Evolutionary conservation across 2,888 invertebrate genomes (phyloP), one percentile per base, ranked within the genome.

Genomic region (Plagiodera versicolora): DNA sequence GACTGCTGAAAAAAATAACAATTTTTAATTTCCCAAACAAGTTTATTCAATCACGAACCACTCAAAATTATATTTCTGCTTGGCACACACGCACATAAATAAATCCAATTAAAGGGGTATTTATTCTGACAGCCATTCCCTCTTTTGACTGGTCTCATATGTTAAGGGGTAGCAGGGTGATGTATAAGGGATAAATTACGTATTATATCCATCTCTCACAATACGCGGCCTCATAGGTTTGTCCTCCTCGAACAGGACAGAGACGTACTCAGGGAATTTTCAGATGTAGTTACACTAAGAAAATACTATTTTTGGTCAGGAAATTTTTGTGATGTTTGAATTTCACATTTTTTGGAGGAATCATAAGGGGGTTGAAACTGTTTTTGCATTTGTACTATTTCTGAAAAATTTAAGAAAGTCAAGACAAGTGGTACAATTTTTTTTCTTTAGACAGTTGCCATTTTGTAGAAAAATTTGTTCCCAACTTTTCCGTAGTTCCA

Each of bases 81-180:
- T 66, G 58, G 60, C 62, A 66, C 68, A 67, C 70, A 66, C 77
- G 73, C 76, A 24, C 24, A 39, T 77, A 78, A 77, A 78, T 77
- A 78, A 78, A 79, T 78, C 78, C 78, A 79, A 79, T 79, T 79
- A 79, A 77, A 76, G 74, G 71, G 74, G 77, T 77, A 79, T 79
- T 77, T 77, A 77, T 77, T 75, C 75, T 77, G 76, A 76, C 76
- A 77, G 73, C 75, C 72, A 68, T 73, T 73, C 73, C 76, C 72
- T 70, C 67, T 73, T 74, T 71, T 73, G 73, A 73, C 74, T 74
- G 75, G 74, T 74, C 74, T 74, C 75, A 75, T 75, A 75, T 75
- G 75, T 75, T 67, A 63, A 67, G 66, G 68, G 67, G 66, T 66
- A 59, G 62, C 58, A 50, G 50, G 53, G 61, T 62, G 56, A 59